Evolutionary conservation across 2,797 vertebrate species (phyloP), one percentile per base, ranked within the genome.

Genomic region (Paguma larvata): DNA sequence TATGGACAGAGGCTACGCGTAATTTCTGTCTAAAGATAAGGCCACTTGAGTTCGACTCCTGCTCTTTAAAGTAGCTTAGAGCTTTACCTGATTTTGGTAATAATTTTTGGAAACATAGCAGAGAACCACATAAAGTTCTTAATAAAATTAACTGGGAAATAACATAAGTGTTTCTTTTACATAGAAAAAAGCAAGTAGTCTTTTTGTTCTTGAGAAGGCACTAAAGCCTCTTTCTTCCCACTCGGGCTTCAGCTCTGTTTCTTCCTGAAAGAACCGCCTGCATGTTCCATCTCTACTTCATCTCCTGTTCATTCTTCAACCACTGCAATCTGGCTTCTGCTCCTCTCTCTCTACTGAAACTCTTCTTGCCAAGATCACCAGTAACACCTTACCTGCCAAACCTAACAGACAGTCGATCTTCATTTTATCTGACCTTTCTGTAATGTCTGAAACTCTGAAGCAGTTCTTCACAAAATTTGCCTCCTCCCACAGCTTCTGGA

Each of bases 51-150:
- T 85, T 94, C 63, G 89, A 96, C 44, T 68, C 25, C 30, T 95
- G 19, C 32, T 96, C 59, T 95, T 92, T 85, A 96, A 92, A 79
- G 67, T 15, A 92, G 72, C 70, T 93, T 89, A 94, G 84, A 30
- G 2, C 41, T 73, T 38, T 77, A 48, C 83, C 56, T 82, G 91
- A 70, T 34, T 93, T 87, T 88, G 51, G 46, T 53, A 88, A 65
- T 44, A 92, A 85, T 75, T 90, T 95, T 88, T 70, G 73, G 21
- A 44, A 85, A 73, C 12, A 80, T 0, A 86, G 67, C 44, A 91
- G 95, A 96, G 59, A 97, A 83, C 6, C 63, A 97, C 19, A 70
- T 34, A 83, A 78, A 30, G 59, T 32, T 89, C 63, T 94, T 79
- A 94, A 65, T 70, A 94, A 94, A 93, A 70, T 70, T 67, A 88